Percentiles rank a stretch among this genome's conserved stretches.
Evolutionary conservation across 2,888 invertebrate genomes (phyloP).

Genomic region (Ophion slaviceki): DNA sequence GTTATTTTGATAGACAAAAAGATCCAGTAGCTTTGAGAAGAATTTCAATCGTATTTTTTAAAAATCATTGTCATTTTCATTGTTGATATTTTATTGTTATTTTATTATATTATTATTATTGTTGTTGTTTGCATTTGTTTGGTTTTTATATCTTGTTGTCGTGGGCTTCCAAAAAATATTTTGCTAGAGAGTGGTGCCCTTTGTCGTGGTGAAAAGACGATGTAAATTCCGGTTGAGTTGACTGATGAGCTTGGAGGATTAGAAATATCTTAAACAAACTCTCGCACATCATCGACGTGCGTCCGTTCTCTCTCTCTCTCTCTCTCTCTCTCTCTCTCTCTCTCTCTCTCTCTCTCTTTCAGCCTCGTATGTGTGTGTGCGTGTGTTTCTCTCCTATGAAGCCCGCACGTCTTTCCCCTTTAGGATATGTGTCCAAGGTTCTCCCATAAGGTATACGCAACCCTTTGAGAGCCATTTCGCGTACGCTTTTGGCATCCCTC

Average conservation of each 20-base stretch:
- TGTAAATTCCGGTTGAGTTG: background rate
- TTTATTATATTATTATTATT: background rate
- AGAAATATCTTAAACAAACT: slow-evolving; percentile 32
- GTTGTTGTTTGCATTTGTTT: background rate
- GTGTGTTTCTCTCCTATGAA: slow-evolving; percentile 10
- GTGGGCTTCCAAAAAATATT: background rate
- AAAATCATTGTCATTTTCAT: too few species aligned
- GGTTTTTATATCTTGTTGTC: background rate
- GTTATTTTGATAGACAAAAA: background rate
- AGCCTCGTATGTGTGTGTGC: too few species aligned
- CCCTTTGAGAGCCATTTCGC: slow-evolving; percentile 39
- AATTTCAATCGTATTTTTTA: too few species aligned
- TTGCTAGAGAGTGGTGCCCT: background rate
- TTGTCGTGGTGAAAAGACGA: background rate
- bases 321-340: background rate
- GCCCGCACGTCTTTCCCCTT: slow-evolving; percentile 15
- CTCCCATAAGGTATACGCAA: slow-evolving; percentile 21
- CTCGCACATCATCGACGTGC: slow-evolving; percentile 10
- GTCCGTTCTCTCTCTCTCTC: background rate
- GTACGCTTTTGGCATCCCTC: slow-evolving; percentile 36
- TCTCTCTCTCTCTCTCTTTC: background rate
- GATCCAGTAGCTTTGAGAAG: too few species aligned
- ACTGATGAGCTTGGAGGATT: background rate
- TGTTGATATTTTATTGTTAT: too few species aligned
- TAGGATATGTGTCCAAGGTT: slow-evolving; percentile 36